Evolutionary conservation across 2,888 invertebrate species (phyloP), one percentile per base, ranked within the genome.

Genomic region (Magallana nippona): DNA sequence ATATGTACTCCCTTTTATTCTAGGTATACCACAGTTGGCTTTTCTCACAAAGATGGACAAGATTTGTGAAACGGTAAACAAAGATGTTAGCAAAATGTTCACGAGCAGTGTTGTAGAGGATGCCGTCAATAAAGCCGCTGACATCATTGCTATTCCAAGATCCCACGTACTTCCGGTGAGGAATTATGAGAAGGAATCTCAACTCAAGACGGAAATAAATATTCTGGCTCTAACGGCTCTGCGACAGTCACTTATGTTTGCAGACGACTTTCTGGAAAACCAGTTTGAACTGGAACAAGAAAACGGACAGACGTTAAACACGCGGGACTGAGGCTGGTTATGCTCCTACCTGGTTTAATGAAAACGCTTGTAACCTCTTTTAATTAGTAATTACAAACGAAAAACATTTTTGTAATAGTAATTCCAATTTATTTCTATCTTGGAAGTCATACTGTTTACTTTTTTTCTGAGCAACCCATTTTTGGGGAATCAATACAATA

Each of bases 221-320:
- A 80, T 80, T 0, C 11, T 80, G 1, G 57, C 22, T 27, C 79
- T 80, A 2, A n/a, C 11, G n/a, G 79, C 79, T 17, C 22, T 79
- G 15, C n/a, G 22, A 17, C 55, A 57, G 57, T 13, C 56, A 8
- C 27, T 79, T 0, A 22, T 56, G 55, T 79, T 79, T 57, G 79
- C 79, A 56, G 79, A 79, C 79, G 79, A 79, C 56, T 79, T 79
- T 22, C 22, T 79, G n/a, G 79, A 79, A 57, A 57, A 79, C 15
- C 79, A 79, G 22, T 57, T 13, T 55, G 79, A 80, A 71, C 19
- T 71, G 22, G 71, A 17, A 71, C 17, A 17, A 60, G 60, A 44
- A 44, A 44, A 44, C 44, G 5, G 8, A 8, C 44, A 44, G 44
- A 44, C 44, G 5, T 44, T 44, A 44, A 44, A 44, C 44, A 44